Evolutionary conservation across 2,888 invertebrate species (phyloP), one percentile per base, ranked within the genome.

Genomic region (Micropterix aruncella): DNA sequence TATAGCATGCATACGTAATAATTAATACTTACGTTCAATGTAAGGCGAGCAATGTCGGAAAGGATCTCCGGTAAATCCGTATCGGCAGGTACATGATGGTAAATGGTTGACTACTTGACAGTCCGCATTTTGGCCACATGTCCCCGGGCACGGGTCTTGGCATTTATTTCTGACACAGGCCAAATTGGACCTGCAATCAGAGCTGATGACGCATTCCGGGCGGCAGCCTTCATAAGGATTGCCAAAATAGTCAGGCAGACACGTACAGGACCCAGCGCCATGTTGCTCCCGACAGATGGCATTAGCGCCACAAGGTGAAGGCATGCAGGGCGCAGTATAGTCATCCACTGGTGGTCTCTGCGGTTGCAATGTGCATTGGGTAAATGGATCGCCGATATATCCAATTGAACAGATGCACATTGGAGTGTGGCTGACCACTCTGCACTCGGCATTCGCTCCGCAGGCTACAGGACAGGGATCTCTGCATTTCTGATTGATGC

Each of bases 161-260:
- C 86, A 86, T 62, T 80, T 83, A 52, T 76, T 79, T 55, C 77
- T 75, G 5, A 81, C 65, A 55, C 85, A 85, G n/a, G 83, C 80
- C 53, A 65, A 74, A 54, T 79, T 75, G 5, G 79, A 73, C 7
- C 79, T 66, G 57, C 85, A 85, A 55, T 84, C 84, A 1, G 79
- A 76, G 58, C 81, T 82, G 14, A 81, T 59, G 1, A 75, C 61
- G 60, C 84, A 85, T 61, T 84, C 83, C 5, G 83, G 83, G 48
- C 80, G 70, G 55, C 84, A 85, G 19, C 79, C 79, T 62, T 81
- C 80, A 52, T 84, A 83, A 15, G 86, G 84, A 63, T 86, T 82
- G 44, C 87, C 87, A 50, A 74, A 71, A 56, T 78, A 83, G 41
- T 80, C 81, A 12, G 77, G 70, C 37, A 78, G 57, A 56, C 87